Evolutionary conservation across 2,113 vertebrate species (phyloP), one percentile per base, ranked within the genome.

Genomic region (Hippocampus barbouri): DNA sequence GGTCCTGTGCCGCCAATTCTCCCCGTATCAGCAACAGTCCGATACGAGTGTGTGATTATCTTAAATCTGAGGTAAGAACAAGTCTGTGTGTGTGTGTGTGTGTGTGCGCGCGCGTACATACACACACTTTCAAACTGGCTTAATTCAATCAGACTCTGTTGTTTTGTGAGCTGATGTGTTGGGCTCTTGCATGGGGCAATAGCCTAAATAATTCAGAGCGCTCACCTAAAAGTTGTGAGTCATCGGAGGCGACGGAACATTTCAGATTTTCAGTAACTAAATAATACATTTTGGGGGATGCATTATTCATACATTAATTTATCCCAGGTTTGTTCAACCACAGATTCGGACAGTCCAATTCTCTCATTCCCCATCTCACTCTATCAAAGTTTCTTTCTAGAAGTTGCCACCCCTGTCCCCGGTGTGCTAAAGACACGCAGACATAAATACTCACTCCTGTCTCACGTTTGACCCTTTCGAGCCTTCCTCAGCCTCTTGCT

Each of bases 261-360:
- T 89, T 83, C 62, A 82, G 45, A 70, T 81, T 86, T 79, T 60
- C 78, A 79, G 79, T 79, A 82, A 78, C 83, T 90, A 74, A 91
- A 90, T 90, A 83, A 87, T 89, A 82, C 71, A 90, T 88, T 85
- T 76, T 21, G 45, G 30, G 15, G 78, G 74, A 89, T 87, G 80
- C 82, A 86, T 87, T 85, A 90, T 89, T 90, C 78, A 86, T 71
- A 59, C 69, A 78, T 82, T 77, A 72, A 90, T 89, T 85, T 81
- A 69, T 85, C 73, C 67, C 66, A 69, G 76, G 80, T 82, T 85
- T 87, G 85, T 86, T 86, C 76, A 85, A 86, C 77, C 74, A 69
- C 80, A 77, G 75, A 80, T 73, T 83, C 74, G 79, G 80, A 84
- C 79, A 79, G 68, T 79, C 82, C 74, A 57, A 61, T 74, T 72